Base-by-base conservation (phyloP, 2,797 vertebrate genomes). In the Hoplostethus mediterraneus region DNA sequence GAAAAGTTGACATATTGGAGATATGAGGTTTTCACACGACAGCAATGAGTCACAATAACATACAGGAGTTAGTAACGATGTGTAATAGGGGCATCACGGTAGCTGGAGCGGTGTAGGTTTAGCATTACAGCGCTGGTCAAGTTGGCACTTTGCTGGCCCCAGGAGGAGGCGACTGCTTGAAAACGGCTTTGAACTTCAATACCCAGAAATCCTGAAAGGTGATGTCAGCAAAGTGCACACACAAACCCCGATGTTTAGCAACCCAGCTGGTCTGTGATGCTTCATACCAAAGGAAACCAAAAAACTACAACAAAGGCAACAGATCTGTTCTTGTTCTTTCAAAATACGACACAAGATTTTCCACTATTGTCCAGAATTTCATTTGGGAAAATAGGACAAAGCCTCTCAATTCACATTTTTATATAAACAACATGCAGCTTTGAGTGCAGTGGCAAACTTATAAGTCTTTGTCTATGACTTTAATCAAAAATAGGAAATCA, bases 401-500 rank as follows among this genome's bases (percentile, higher is more conserved):
- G 69, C 14, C 11, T 57, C 53, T 65, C n/a, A 25, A 28, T 53
- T 40, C 2, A 36, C 9, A 30, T 60, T 58, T 63, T 58, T 30
- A 42, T 62, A 57, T 21, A 40, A 40, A 10, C 31, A 44, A 51
- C 44, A 38, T 31, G 57, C 33, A 63, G 31, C 13, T 73, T 33
- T 25, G 14, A 51, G 31, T 5, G 36, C 63, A 33, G 31, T 61
- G 5, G 60, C 53, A 71, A 58, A 28, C 62, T 28, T 28, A 77
- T 58, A 2, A 45, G 14, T 31, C 63, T 75, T 68, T 72, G 54
- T 17, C 11, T 14, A 10, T n/a, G 12, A n/a, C 21, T 25, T 12
- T 42, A 49, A 62, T 59, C 14, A 30, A 14, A 75, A 64, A 81
- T 28, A 42, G 31, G 13, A 80, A 78, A 76, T 79, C 38, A 69